These are phyloP conservation scores for Xylota segnis DNA, from an alignment of 2,888 invertebrate species.

Conservation along the genomic window DNA sequence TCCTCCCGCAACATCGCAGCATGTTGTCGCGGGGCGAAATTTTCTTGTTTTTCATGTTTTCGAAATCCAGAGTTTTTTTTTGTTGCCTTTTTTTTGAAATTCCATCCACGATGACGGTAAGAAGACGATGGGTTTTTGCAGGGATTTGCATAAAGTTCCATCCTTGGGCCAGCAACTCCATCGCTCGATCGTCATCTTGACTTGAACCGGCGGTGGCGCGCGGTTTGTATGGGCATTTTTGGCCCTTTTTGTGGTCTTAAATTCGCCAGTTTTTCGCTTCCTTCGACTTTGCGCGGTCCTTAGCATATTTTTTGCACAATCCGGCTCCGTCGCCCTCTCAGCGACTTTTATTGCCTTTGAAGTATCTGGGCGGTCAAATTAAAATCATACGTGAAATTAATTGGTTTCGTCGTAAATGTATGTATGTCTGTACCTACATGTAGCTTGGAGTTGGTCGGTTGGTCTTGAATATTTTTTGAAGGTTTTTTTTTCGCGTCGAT, in stretches of 20 bases:
- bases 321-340: background rate
- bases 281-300: constrained; percentile 13
- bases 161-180: constrained; percentile 37
- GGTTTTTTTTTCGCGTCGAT: constrained; percentile 2
- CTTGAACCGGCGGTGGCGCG: background rate
- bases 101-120: constrained; percentile 47
- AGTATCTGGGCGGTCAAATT: constrained; percentile 73
- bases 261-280: constrained; percentile 19
- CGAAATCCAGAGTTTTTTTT: background rate
- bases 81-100: constrained; percentile 49
- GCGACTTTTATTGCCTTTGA: constrained; percentile 59
- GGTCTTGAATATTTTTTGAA: constrained; percentile 16
- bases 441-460: background rate
- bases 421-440: constrained; percentile 5
- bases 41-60: constrained; percentile 76
- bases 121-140: constrained; percentile 33
- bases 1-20: constrained; percentile 72
- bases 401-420: constrained; percentile 72
- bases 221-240: constrained; percentile 9
- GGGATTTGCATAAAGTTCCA: constrained; percentile 72
- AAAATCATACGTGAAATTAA: constrained; percentile 75
- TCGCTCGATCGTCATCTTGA: constrained; percentile 15
- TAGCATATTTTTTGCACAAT: constrained; percentile 25
- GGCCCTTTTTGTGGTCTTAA: constrained; percentile 45
- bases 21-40: constrained; percentile 71